Evolutionary conservation across 2,797 vertebrate genomes (phyloP), one percentile per base, ranked within the genome.

Genomic region (Simalia tracyae): DNA sequence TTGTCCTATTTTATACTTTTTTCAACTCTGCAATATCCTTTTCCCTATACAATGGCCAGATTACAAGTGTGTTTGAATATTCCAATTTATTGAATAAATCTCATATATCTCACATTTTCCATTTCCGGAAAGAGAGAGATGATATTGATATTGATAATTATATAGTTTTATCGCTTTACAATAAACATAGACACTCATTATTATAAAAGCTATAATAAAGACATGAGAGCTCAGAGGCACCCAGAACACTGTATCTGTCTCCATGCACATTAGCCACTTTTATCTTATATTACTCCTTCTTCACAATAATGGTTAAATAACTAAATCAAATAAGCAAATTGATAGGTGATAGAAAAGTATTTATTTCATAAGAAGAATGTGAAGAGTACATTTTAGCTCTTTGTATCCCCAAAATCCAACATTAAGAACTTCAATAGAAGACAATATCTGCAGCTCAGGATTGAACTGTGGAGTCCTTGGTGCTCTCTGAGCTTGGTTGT

Each of bases 241-340:
- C 56, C 95, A 66, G 92, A 56, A 57, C 86, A 59, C 90, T 93
- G 31, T 95, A 96, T 96, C 94, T 97, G 95, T 93, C 95, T 95
- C n/a, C 11, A 92, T 94, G 60, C 92, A 92, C 94, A 92, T 92
- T 92, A 91, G 93, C 93, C 92, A 96, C 84, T 28, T 8, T 63
- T 19, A 15, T 60, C 6, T 84, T 95, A 92, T 96, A 93, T 95
- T 54, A 94, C 95, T 87, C 84, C 11, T 91, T 94, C 96, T 93
- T 92, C 86, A 95, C 0, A 1, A 93, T 94, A 92, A 91, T 60
- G 56, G 91, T 81, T 89, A 93, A 90, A 95, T 90, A 94, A 92
- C 64, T 91, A 90, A 85, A 94, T 91, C 93, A 94, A 87, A 94
- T 93, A 94, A 0, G 0, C 36, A 96, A 94, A 87, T 26, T 2